Percentiles rank a stretch among this genome's conserved stretches.
Conservation (phyloP, 1,140 invertebrate genomes). For the Microvelia longipes region DNA sequence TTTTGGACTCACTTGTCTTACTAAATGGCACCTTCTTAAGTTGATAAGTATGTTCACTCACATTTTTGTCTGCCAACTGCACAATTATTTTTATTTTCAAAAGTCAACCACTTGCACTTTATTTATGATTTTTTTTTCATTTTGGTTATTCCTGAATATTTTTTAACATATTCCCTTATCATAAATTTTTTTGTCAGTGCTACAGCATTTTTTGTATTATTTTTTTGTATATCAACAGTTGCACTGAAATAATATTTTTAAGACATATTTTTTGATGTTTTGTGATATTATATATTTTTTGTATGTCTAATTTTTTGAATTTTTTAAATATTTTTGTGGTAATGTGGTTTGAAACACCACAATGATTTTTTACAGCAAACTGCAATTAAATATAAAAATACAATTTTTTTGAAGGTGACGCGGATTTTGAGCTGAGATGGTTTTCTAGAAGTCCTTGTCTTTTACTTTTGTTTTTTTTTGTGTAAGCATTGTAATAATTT, state of each 20-base stretch:
- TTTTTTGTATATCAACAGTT: not conserved
- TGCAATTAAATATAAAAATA: not conserved
- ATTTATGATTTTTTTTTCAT: constrained; percentile 7
- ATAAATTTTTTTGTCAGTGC: not conserved
- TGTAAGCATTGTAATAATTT: constrained; percentile 5
- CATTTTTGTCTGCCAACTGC: constrained; percentile 5
- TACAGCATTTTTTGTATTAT: not conserved
- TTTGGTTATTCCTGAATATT: not conserved
- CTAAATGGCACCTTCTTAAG: constrained; percentile 10
- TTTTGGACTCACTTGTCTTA: constrained; percentile 3
- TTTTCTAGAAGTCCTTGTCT: not conserved
- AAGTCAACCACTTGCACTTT: constrained; percentile 9
- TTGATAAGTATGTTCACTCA: constrained; percentile 1
- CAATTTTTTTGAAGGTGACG: constrained; percentile 3
- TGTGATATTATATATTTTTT: constrained; percentile 2
- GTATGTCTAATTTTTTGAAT: not conserved
- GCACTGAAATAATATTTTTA: constrained; percentile 2
- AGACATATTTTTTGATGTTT: constrained; percentile 6
- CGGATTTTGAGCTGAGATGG: constrained; percentile 3
- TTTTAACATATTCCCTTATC: not conserved
- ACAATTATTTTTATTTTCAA: not conserved
- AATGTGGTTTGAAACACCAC: not conserved
- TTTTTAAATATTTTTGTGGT: not conserved
- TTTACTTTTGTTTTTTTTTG: constrained; percentile 4
- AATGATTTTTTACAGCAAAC: constrained; percentile 1